Percentiles rank a stretch among this genome's conserved stretches.
These are phyloP conservation scores for Pseudoatta argentina DNA, from an alignment of 1,140 invertebrate species.

Conservation along the genomic window DNA sequence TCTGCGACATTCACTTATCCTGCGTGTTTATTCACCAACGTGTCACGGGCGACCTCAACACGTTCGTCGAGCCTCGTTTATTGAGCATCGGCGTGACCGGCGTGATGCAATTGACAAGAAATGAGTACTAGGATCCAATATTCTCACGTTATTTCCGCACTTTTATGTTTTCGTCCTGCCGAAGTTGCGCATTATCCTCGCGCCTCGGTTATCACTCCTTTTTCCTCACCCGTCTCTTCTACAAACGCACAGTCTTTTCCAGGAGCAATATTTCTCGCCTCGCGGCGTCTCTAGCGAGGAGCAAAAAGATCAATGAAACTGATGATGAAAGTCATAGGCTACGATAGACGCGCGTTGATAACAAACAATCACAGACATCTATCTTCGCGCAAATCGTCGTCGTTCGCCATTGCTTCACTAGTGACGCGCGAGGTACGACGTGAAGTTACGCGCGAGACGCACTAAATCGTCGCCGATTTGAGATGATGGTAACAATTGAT, in stretches of 20 bases:
- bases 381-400: neutral
- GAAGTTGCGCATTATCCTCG: neutral
- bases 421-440: neutral
- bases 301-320: too few species aligned
- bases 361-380: neutral
- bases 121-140: neutral
- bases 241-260: neutral
- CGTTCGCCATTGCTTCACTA: neutral
- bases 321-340: neutral
- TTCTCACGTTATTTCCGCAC: neutral
- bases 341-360: conserved; percentile 23
- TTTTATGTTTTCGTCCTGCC: neutral
- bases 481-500: neutral
- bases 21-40: neutral
- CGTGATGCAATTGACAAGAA: neutral
- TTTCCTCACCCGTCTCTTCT: neutral
- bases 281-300: neutral
- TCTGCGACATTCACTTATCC: conserved; percentile 5
- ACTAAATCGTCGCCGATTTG: neutral
- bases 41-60: neutral
- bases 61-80: neutral
- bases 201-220: too few species aligned
- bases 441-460: neutral
- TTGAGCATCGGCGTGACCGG: neutral
- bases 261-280: too few species aligned